Evolutionary conservation across 2,888 invertebrate genomes (phyloP), one percentile per base, ranked within the genome.

Genomic region (Trichogramma dendrolimi): DNA sequence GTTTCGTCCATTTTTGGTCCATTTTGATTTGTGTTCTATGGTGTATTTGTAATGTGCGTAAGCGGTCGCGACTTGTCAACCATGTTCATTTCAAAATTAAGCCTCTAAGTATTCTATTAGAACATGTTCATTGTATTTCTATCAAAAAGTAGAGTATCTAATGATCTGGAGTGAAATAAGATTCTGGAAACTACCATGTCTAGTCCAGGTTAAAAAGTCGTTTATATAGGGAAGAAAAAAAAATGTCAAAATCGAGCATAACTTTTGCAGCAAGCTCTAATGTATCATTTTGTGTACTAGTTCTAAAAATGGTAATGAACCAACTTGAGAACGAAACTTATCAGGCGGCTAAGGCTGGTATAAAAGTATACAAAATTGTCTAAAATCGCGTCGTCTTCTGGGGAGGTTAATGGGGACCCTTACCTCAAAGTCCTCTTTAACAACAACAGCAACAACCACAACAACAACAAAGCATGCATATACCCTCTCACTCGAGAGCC

Each of bases 401-500:
- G 72, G 72, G 72, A 73, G 73, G 71, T 69, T 69, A 67, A 65
- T 66, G 70, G 70, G 27, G 70, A 72, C 71, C 69, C 72, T 73
- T 71, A 74, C 74, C 71, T 70, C 27, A 27, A 72, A 71, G 65
- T 70, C 70, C 71, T 68, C 70, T 55, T 57, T 6, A 51, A 41
- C 55, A 54, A 39, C 27, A 27, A 27, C 27, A 27, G 27, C 27
- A 27, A 27, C 27, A 51, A 11, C 40, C 4, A 39, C 4, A 55
- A 55, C 8, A 55, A 55, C 38, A 58, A 56, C 52, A 46, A 27
- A 56, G 71, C 74, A 72, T 71, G 71, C 72, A 27, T 27, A 27
- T 67, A 55, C 53, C 67, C 69, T 69, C 67, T 67, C 61, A 65
- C 67, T 60, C 66, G 64, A 75, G 75, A 73, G 73, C 71, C 71